Conservation (phyloP, 2,113 vertebrate genomes). For the Acrocephalus kingi region DNA sequence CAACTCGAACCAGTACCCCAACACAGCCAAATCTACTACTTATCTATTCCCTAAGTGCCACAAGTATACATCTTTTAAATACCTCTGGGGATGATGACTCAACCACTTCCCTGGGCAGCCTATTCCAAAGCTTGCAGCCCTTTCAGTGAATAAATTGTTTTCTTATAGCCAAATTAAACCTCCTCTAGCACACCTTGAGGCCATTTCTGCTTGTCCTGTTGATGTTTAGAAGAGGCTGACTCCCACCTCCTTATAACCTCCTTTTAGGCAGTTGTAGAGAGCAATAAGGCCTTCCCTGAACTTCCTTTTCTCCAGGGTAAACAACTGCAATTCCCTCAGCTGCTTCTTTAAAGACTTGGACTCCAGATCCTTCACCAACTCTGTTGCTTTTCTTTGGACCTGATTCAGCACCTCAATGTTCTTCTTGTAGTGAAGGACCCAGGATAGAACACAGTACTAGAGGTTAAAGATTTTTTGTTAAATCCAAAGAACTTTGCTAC, state of each 20-base stretch:
- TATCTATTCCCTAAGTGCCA: background rate
- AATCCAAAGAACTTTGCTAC: background rate
- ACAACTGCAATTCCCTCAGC: background rate
- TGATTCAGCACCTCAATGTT: background rate
- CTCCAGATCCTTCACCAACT: background rate
- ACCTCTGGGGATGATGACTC: rapidly evolving
- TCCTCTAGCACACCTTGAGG: background rate
- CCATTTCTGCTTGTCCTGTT: background rate
- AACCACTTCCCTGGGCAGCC: background rate
- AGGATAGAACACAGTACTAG: background rate
- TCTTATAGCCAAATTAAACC: background rate
- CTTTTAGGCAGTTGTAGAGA: background rate
- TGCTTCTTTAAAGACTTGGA: background rate
- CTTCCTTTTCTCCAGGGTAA: background rate
- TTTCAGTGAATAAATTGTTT: background rate
- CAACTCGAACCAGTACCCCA: rapidly evolving
- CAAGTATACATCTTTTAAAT: background rate
- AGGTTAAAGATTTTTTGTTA: background rate
- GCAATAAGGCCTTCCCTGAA: background rate
- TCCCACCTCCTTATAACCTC: background rate
- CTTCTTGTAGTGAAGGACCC: background rate
- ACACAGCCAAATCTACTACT: background rate
- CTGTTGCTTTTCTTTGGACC: background rate
- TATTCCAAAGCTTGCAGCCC: background rate
- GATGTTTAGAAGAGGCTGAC: background rate